These are phyloP conservation scores for Leptopilina boulardi DNA, from an alignment of 1,140 invertebrate genomes.

Conservation along the genomic window DNA sequence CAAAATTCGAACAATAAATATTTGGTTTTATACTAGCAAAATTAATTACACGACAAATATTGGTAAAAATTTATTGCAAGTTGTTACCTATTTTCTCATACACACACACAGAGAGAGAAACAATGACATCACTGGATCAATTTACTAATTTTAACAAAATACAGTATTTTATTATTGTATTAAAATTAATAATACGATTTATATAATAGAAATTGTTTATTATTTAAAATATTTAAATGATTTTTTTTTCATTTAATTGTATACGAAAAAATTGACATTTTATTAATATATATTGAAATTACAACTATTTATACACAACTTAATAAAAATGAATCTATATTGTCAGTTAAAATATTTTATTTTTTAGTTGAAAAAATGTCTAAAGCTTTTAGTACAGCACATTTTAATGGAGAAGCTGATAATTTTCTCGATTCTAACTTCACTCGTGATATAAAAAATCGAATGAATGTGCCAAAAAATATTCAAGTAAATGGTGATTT, in stretches of 20 bases:
- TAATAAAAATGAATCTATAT: no score
- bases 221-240: no score
- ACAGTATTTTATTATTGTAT: background rate
- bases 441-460: constrained; percentile 84
- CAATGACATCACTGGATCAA: background rate
- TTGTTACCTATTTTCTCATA: background rate
- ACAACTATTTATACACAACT: no score
- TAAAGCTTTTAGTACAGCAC: constrained; percentile 78
- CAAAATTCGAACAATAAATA: background rate
- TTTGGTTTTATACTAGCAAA: background rate
- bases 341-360: no score
- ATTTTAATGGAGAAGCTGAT: constrained; percentile 80
- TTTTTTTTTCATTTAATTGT: no score
- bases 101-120: background rate
- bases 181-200: constrained; percentile 11
- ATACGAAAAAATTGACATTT: no score
- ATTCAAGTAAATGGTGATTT: constrained; percentile 84
- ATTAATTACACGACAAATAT: background rate
- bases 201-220: background rate
- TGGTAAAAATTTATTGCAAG: background rate
- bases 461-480: constrained; percentile 87
- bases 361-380: constrained; percentile 74
- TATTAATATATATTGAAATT: no score
- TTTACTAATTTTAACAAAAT: background rate
- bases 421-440: constrained; percentile 83